phyloP scores from a whole-genome alignment of 2,888 invertebrate genomes.

The Drosophila parthenogenetica region DNA sequence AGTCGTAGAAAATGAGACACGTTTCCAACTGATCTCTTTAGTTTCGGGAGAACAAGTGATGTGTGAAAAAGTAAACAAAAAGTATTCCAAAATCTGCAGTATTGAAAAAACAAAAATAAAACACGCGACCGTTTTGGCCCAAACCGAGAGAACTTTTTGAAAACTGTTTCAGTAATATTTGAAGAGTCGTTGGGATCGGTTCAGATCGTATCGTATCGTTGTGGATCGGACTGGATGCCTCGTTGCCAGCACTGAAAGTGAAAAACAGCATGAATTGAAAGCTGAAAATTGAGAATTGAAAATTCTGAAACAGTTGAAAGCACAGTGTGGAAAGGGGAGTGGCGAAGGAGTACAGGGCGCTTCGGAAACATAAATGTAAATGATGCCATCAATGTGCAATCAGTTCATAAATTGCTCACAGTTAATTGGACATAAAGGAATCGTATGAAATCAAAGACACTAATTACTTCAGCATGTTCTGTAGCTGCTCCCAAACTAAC shows the following conservation, averaged over 20 bases:
- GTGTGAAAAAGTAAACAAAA: slow-evolving; percentile 56
- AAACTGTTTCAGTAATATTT: slow-evolving; percentile 52
- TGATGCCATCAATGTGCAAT: slow-evolving; percentile 50
- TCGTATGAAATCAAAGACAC: slow-evolving; percentile 54
- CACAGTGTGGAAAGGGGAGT: slow-evolving; percentile 12
- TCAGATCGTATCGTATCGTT: too few relatives aligned
- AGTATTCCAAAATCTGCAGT: slow-evolving; percentile 63
- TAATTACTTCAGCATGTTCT: slow-evolving; percentile 63
- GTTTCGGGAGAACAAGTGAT: slow-evolving; percentile 37
- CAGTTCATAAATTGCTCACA: slow-evolving; percentile 47
- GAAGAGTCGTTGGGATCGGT: slow-evolving; percentile 63
- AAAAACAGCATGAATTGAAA: slow-evolving; percentile 45
- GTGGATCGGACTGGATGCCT: not conserved
- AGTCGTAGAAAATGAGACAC: slow-evolving; percentile 17
- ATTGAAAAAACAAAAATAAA: slow-evolving; percentile 53
- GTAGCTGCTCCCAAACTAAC: slow-evolving; percentile 17
- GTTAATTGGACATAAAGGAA: slow-evolving; percentile 46
- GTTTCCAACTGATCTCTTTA: slow-evolving; percentile 15
- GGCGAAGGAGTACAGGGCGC: not conserved
- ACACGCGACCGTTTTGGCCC: slow-evolving; percentile 30
- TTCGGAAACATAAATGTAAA: slow-evolving; percentile 50
- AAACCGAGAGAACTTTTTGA: slow-evolving; percentile 32
- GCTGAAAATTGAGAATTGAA: slow-evolving; percentile 22
- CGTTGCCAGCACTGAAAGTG: slow-evolving; percentile 11
- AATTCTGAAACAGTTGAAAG: slow-evolving; percentile 14